These are phyloP conservation scores for Nixonia krombeini DNA, from an alignment of 1,140 invertebrate species.

Conservation along the genomic window DNA sequence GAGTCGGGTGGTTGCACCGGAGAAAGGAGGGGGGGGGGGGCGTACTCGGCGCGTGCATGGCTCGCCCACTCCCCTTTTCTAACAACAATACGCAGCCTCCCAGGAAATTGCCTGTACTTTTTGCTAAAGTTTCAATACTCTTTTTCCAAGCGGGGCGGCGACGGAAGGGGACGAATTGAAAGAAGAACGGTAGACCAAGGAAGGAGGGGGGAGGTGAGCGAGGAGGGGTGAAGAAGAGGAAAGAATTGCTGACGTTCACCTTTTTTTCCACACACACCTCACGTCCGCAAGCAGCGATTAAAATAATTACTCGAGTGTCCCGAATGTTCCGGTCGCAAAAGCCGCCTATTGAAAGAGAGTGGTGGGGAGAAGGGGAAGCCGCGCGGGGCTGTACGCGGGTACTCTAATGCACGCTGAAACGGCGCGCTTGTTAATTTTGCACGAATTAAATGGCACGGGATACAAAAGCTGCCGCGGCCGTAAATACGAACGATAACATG, in stretches of 20 bases:
- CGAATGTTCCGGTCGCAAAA: conserved; percentile 16
- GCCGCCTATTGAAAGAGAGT: conserved; percentile 33
- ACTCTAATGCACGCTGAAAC: conserved; percentile 31
- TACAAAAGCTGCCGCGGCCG: conserved; percentile 6
- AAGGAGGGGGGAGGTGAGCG: conserved; percentile 16
- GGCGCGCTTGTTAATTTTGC: conserved; percentile 29
- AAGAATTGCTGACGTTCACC: conserved; percentile 40
- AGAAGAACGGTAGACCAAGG: conserved; percentile 15
- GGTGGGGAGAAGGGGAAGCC: too few relatives aligned
- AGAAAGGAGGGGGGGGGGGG: too few relatives aligned
- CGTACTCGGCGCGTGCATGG: background rate
- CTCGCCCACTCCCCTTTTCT: conserved; percentile 6
- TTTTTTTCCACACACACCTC: conserved; percentile 35
- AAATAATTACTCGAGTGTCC: conserved; percentile 45
- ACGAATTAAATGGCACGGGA: conserved; percentile 26
- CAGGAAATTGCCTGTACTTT: background rate
- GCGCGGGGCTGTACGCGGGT: too few relatives aligned
- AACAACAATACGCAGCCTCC: conserved; percentile 21
- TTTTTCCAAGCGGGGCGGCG: conserved; percentile 34
- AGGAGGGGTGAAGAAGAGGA: conserved; percentile 11
- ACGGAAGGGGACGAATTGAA: too few relatives aligned
- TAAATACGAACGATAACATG: conserved; percentile 10
- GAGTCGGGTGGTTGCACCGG: too few relatives aligned
- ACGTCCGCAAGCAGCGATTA: conserved; percentile 44
- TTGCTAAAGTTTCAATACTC: conserved; percentile 25